phyloP scores from a whole-genome alignment of 2,113 vertebrate genomes.

The Misgurnus mizolepis region DNA sequence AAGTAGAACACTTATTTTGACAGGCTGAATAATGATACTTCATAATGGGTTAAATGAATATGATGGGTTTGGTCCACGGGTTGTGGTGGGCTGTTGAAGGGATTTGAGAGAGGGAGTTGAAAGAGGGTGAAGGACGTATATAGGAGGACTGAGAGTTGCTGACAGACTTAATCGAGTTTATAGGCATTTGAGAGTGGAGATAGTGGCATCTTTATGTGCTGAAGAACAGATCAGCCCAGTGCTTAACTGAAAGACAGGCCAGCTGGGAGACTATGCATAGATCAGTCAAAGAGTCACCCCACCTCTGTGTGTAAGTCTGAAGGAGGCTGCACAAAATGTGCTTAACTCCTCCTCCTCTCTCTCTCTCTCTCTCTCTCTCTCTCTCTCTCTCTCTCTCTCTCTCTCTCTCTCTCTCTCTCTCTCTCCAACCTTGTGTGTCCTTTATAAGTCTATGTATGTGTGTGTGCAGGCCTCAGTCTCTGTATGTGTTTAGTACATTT shows the following conservation, averaged over 20 bases:
- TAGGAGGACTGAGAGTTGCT: slow-evolving; percentile 42
- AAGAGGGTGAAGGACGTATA: slow-evolving; percentile 9
- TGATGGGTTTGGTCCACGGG: background rate
- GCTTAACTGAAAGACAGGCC: slow-evolving; percentile 50
- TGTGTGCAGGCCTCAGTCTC: slow-evolving; percentile 27
- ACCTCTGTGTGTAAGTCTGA: slow-evolving; percentile 27
- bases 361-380: slow-evolving; percentile 2
- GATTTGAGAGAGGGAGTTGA: background rate
- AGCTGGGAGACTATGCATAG: slow-evolving; percentile 52
- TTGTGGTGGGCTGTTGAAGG: background rate
- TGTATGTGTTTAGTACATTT: slow-evolving; percentile 11
- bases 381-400: slow-evolving; percentile 5
- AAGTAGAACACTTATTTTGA: background rate
- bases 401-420: slow-evolving; percentile 14
- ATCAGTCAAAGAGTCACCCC: slow-evolving; percentile 42
- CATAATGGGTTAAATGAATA: background rate
- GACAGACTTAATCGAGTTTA: slow-evolving; percentile 53
- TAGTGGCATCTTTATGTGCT: slow-evolving; percentile 54
- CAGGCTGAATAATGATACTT: background rate
- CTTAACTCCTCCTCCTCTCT: slow-evolving; percentile 36
- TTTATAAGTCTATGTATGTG: background rate
- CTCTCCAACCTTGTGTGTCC: slow-evolving; percentile 9
- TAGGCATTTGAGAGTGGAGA: slow-evolving; percentile 51
- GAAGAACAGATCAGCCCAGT: slow-evolving; percentile 43
- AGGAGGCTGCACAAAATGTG: slow-evolving; percentile 14